Evolutionary conservation across 2,113 vertebrate species (phyloP).

Genomic region (human): DNA sequence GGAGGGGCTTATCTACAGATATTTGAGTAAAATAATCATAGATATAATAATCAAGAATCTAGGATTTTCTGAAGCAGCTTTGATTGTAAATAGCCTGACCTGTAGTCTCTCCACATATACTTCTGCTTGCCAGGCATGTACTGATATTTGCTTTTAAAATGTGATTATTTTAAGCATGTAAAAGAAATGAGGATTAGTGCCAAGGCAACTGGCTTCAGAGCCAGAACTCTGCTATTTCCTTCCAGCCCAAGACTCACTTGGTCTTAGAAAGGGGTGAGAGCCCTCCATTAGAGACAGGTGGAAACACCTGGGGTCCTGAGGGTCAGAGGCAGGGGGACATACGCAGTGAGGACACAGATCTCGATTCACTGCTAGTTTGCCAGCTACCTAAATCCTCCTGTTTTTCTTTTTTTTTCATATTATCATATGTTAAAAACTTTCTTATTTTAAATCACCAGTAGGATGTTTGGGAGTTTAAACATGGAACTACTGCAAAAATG

Average conservation of each 20-base stretch:
- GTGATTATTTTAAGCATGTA: neutral
- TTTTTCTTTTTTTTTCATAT: neutral
- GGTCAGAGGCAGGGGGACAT: neutral
- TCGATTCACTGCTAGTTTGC: neutral
- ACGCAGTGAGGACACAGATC: neutral
- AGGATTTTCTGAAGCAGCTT: neutral
- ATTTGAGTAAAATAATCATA: neutral
- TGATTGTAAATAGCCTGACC: neutral
- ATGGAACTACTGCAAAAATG: neutral
- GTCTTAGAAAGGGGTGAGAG: neutral
- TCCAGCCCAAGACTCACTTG: neutral
- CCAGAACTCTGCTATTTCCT: neutral
- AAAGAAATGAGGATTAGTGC: neutral
- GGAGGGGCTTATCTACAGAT: neutral
- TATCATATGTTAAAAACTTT: neutral
- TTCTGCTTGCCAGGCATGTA: neutral
- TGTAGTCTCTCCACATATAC: neutral
- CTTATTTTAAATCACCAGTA: slow-evolving; percentile 14
- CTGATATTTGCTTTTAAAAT: slow-evolving; percentile 8
- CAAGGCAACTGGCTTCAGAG: neutral
- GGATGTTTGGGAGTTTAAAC: neutral
- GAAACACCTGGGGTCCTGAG: neutral
- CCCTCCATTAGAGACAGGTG: neutral
- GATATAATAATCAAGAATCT: neutral
- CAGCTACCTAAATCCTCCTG: neutral